Evolutionary conservation across 2,888 invertebrate species (phyloP), one percentile per base, ranked within the genome.

Genomic region (Rhyacophila evoluta): DNA sequence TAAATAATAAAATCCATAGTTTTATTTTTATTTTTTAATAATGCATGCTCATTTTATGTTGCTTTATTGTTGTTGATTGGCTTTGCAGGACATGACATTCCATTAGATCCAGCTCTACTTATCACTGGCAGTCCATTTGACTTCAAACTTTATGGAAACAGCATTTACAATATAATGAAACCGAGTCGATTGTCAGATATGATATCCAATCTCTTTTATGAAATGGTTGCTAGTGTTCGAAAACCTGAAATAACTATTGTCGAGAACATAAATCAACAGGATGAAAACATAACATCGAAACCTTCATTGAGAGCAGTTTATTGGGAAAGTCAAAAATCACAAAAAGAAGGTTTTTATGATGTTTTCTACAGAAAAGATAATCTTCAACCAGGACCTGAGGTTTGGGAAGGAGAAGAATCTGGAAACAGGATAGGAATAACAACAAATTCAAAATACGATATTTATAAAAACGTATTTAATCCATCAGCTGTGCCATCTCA

Each of bases 71-170:
- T 75, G 72, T 81, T 87, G 88, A 86, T 90, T 89, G 87, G 88
- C 87, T 75, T 82, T 89, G 85, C 90, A 90, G 90, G 90, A 87
- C 87, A 88, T 88, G 87, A 85, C 86, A 87, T 88, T 85, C 88
- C 85, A 83, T 86, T 87, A 86, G 85, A 85, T 85, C 85, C 85
- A 85, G 86, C 86, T 85, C 86, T 85, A 86, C 87, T 88, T 86
- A 86, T 86, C 84, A 84, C 85, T 84, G 85, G 86, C 85, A 80
- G 77, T 79, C 81, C 82, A 11, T 87, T 85, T 85, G 87, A 87
- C 86, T 87, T 85, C 85, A 87, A 86, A 85, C 84, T 86, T 85
- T 85, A 85, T 85, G 84, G 83, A 84, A 84, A 83, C 84, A 84
- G 85, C 78, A 72, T 82, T 68, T 82, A 82, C 74, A 77, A 81